These are phyloP conservation scores for Harpalus rufipes DNA, from an alignment of 2,888 invertebrate genomes.

Conservation along the genomic window DNA sequence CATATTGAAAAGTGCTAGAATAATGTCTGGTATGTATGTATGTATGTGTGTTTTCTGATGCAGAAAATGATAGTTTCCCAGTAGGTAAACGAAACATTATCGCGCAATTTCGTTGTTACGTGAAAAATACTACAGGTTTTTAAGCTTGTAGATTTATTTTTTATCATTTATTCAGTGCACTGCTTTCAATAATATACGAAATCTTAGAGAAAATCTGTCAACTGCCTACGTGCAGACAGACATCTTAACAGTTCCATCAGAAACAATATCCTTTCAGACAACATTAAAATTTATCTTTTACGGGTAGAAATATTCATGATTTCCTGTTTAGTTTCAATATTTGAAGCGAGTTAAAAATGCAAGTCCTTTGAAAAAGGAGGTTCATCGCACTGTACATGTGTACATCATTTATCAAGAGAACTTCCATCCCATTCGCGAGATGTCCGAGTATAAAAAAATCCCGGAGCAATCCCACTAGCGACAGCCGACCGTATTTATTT, in stretches of 20 bases:
- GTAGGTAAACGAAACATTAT: no score
- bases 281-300: not conserved
- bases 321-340: not conserved
- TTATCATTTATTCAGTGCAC: no score
- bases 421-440: not conserved
- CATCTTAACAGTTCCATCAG: not conserved
- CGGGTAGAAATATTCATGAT: not conserved
- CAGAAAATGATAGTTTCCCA: no score
- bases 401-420: not conserved
- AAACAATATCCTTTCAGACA: not conserved
- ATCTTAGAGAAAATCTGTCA: no score
- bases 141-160: no score
- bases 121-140: no score
- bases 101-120: no score
- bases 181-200: no score
- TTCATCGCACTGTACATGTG: not conserved
- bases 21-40: no score
- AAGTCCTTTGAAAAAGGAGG: not conserved
- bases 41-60: no score
- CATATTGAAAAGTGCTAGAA: no score
- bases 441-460: constrained; percentile 1
- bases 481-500: not conserved
- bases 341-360: not conserved
- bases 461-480: not conserved
- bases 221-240: not conserved